phyloP scores from a whole-genome alignment of 2,113 vertebrate genomes.

The Eidolon helvum region DNA sequence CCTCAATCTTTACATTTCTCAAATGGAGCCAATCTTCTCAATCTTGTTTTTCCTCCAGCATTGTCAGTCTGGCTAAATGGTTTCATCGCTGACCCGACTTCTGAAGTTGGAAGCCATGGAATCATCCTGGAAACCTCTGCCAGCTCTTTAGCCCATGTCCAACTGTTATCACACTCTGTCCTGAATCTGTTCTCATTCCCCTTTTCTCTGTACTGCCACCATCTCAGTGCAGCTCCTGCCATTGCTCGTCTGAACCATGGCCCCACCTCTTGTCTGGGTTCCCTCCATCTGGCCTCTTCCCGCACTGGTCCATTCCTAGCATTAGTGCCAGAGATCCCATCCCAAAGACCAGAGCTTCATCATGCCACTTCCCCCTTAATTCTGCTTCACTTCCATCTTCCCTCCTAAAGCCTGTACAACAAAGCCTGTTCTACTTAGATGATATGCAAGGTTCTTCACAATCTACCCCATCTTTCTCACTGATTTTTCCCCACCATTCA shows the following conservation, averaged over 20 bases:
- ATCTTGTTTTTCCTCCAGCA: neutral
- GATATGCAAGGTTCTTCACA: neutral
- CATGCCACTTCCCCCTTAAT: neutral
- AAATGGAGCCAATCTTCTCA: neutral
- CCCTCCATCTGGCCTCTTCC: neutral
- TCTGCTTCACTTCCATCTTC: neutral
- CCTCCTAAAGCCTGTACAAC: too few relatives aligned
- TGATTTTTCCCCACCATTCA: neutral
- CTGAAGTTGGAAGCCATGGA: neutral
- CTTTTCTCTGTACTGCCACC: neutral
- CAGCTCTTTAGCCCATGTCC: neutral
- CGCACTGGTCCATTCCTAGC: neutral
- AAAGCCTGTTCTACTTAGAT: neutral
- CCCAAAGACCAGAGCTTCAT: neutral
- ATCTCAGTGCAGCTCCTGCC: neutral
- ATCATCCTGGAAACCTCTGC: neutral
- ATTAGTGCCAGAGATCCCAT: neutral
- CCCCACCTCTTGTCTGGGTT: neutral
- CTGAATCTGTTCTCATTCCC: neutral
- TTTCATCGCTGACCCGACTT: neutral
- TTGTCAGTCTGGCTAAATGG: neutral
- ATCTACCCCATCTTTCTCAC: neutral
- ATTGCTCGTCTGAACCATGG: neutral
- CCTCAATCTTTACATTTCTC: neutral
- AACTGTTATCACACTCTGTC: neutral